Conservation (phyloP, 2,888 invertebrate species). For the Caenorhabditis drosophilae region DNA sequence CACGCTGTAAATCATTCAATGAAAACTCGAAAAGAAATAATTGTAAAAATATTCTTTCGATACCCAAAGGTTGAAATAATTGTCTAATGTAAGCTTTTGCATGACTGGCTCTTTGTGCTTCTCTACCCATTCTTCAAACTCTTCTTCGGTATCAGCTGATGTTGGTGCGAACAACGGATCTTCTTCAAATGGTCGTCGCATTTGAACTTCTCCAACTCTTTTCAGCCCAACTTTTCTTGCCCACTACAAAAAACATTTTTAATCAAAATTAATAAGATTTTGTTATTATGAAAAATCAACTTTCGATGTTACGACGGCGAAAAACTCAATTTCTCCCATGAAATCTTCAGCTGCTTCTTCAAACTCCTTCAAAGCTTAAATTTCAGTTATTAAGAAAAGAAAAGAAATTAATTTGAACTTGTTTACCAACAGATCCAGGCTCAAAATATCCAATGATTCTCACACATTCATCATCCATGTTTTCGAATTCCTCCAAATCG, state of each 20-base stretch:
- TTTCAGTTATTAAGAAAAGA: conserved; percentile 2
- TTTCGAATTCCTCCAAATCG: conserved; percentile 68
- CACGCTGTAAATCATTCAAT: conserved; percentile 50
- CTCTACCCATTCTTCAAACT: conserved; percentile 70
- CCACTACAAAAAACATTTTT: conserved; percentile 56
- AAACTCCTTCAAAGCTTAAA: conserved; percentile 66
- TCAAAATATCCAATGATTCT: conserved; percentile 69
- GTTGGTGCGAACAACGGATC: conserved; percentile 68
- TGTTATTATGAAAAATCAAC: conserved; percentile 22
- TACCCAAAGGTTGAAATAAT: conserved; percentile 69
- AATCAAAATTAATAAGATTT: background rate
- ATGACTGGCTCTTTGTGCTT: conserved; percentile 69
- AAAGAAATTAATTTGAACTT: background rate
- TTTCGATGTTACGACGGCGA: conserved; percentile 68
- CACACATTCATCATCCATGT: conserved; percentile 66
- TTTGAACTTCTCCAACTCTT: conserved; percentile 67
- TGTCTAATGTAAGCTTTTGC: conserved; percentile 67
- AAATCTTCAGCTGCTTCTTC: conserved; percentile 69
- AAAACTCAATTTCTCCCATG: conserved; percentile 69
- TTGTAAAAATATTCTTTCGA: background rate
- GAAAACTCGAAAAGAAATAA: background rate
- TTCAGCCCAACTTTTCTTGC: conserved; percentile 68
- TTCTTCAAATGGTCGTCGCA: conserved; percentile 68
- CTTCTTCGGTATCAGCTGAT: conserved; percentile 63
- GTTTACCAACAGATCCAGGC: conserved; percentile 65